Base-by-base conservation (phyloP, 2,888 invertebrate species). In the Eilema griseolum region DNA sequence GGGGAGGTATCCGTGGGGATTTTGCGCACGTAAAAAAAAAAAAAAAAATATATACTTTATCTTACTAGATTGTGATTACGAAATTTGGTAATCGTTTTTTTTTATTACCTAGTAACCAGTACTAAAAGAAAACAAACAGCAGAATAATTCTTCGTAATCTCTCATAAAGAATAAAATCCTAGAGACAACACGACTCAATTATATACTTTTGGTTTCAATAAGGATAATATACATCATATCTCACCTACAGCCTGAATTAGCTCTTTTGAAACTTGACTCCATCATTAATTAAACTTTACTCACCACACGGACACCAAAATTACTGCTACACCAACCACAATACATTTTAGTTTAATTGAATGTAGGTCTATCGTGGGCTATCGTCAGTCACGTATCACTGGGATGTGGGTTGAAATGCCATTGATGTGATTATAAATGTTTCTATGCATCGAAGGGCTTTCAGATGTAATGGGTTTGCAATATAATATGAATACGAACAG, bases 251-350 rank as follows among this genome's bases (percentile, higher is more conserved):
- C 31, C 57, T 59, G 61, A 37, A 12, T 46, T 46, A 20, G 46
- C 0, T 66, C 67, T 37, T n/a, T 56, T 12, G n/a, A 70, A 79
- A 77, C 66, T 79, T 70, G 46, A 71, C 57, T 70, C 31, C 26
- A 67, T 67, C 31, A 52, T 77, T 74, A 80, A 78, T 78, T 77
- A 69, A 72, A 71, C 66, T 72, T 71, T 66, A 57, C 60, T 52
- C 70, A 61, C 61, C 41, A 57, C 56, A 11, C 20, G 41, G 26
- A 11, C 59, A n/a, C 67, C 71, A 71, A 72, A 71, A 78, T 80
- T 67, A 67, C 28, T 69, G 70, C 24, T 60, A 20, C 37, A 69
- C 65, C 28, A 26, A 26, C 26, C 64, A 57, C 28, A 31, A 67
- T 71, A 69, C 46, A 31, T 46, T 69, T 64, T 31, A 46, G 64